Conservation (phyloP, 2,888 invertebrate species). For the Erynnis tages region DNA sequence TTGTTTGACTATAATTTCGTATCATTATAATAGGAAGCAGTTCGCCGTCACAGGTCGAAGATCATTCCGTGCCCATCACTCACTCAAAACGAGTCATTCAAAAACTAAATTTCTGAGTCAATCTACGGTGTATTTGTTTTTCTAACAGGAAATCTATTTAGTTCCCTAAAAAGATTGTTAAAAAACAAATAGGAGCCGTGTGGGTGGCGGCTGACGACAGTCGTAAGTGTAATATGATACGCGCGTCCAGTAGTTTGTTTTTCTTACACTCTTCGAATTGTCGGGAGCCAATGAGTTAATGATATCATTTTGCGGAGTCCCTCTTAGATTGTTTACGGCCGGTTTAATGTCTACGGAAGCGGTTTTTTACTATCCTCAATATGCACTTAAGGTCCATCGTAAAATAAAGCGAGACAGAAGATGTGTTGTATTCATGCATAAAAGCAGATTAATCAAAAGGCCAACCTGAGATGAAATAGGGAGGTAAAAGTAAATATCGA, state of each 20-base stretch:
- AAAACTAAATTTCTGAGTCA: constrained; percentile 68
- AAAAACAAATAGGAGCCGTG: constrained; percentile 59
- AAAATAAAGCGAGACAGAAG: background rate
- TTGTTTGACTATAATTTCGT: constrained; percentile 5
- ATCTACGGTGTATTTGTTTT: constrained; percentile 77
- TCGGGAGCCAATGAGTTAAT: constrained; percentile 65
- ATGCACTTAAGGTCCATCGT: constrained; percentile 2
- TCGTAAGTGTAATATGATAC: constrained; percentile 73
- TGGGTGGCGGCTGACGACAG: constrained; percentile 79
- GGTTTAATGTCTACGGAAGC: constrained; percentile 45
- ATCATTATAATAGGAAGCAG: constrained; percentile 52
- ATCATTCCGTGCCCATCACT: constrained; percentile 76
- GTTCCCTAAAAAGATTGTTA: constrained; percentile 65
- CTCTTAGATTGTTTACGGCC: constrained; percentile 39
- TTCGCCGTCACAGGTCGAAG: constrained; percentile 56
- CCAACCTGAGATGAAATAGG: too few species aligned
- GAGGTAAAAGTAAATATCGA: too few species aligned
- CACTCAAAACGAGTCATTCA: constrained; percentile 70
- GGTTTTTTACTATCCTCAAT: constrained; percentile 37
- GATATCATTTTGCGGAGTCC: constrained; percentile 57
- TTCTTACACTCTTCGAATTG: constrained; percentile 64
- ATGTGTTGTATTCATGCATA: too few species aligned
- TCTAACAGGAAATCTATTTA: constrained; percentile 78
- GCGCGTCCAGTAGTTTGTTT: constrained; percentile 69
- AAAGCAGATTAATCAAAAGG: too few species aligned